Conservation (phyloP, 2,113 vertebrate species). For the zebrafish (Danio rerio) region GRCz12tu NC_133190.1:31169501-31170000, state of each 20-base stretch:
- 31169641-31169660: not conserved
- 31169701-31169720: not conserved
- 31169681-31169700: not conserved
- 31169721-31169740: not conserved
- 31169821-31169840: too few species aligned
- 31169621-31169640: not conserved
- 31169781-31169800: too few species aligned
- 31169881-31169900: conserved; percentile 56
- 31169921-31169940: conserved; percentile 70
- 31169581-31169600: conserved; percentile 14
- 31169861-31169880: conserved; percentile 2
- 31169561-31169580: conserved; percentile 32
- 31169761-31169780: not conserved
- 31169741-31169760: conserved; percentile 5
- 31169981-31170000: not conserved
- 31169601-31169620: conserved; percentile 40
- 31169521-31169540: too few species aligned
- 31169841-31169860: too few species aligned
- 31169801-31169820: too few species aligned
- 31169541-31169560: not conserved
- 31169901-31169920: conserved; percentile 74
- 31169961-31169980: conserved; percentile 14
- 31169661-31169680: not conserved
- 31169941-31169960: not conserved
- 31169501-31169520: too few species aligned